Evolutionary conservation across 2,113 vertebrate species (phyloP), one percentile per base, ranked within the genome.

Genomic region (Microtus richardsoni): DNA sequence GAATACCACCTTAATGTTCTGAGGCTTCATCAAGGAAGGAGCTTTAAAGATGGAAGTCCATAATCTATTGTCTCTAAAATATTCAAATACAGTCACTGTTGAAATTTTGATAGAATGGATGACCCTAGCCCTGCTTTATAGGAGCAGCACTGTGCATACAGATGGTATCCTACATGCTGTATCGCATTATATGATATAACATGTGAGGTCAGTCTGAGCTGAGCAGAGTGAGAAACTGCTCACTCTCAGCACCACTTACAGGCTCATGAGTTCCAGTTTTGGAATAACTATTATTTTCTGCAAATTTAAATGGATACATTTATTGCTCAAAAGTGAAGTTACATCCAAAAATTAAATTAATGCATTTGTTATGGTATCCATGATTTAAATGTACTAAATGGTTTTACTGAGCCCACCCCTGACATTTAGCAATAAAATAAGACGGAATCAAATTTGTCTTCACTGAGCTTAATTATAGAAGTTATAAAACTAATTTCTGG

Each of bases 401-500:
- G 13, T 79, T 74, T 52, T 44, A 28, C 30, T 64, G 36, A 73
- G 4, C 28, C n/a, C 39, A 49, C 80, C 66, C 62, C 66, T 8
- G 54, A 62, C 17, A n/a, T 78, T 95, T 88, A 96, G 75, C 79
- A 93, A 94, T 77, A 87, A 93, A 89, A 66, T 71, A 87, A 92
- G 22, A 74, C 52, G 52, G 44, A 88, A 87, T 97, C 58, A 94
- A 92, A 74, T 89, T 74, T 92, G 36, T 88, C n/a, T 93, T 71
- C 1, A 60, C 13, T 71, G n/a, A 80, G 13, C 17, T 94, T 52
- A 93, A 73, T 80, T 54, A 94, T 14, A 93, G 14, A 96, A 92
- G 90, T 95, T 86, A 95, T 73, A 88, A 88, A 95, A 47, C 12
- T 93, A 24, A 91, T 64, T 49, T 83, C 16, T 93, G 68, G 77